Percentiles rank a stretch among this genome's conserved stretches.
Conservation (phyloP, 2,113 vertebrate species). For the Agelaius tricolor region DNA sequence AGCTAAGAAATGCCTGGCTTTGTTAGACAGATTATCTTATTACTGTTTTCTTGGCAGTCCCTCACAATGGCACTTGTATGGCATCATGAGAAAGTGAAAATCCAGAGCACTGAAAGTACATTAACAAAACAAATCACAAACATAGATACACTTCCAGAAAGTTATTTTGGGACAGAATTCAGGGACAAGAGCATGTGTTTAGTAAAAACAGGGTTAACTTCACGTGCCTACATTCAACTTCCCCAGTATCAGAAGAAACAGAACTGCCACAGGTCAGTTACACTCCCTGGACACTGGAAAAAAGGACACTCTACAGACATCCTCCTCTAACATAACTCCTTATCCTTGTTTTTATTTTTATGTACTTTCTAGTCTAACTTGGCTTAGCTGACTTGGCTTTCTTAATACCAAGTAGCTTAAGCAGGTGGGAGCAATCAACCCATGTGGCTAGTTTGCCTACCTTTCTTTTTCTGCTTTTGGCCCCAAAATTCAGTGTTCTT, state of each 20-base stretch:
- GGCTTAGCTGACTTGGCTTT: neutral
- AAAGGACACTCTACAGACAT: neutral
- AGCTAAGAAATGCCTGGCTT: constrained; percentile 57
- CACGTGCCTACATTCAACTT: neutral
- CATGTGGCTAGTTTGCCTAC: neutral
- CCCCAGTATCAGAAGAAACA: neutral
- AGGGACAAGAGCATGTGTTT: neutral
- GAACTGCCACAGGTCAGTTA: neutral
- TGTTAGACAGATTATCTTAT: constrained; percentile 41
- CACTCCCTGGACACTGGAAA: neutral
- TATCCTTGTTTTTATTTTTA: neutral
- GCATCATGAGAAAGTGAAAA: constrained; percentile 31
- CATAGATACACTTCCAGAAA: neutral
- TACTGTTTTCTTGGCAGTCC: constrained; percentile 52
- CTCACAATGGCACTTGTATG: neutral
- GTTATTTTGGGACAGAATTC: neutral
- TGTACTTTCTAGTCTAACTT: neutral
- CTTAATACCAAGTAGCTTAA: neutral
- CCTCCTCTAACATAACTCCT: neutral
- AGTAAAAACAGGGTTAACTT: neutral
- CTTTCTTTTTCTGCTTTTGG: neutral
- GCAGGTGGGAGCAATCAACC: neutral
- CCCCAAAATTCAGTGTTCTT: neutral
- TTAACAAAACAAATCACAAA: neutral
- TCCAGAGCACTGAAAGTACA: neutral